Evolutionary conservation across 2,888 invertebrate species (phyloP), one percentile per base, ranked within the genome.

Genomic region (Diaphora mendica): DNA sequence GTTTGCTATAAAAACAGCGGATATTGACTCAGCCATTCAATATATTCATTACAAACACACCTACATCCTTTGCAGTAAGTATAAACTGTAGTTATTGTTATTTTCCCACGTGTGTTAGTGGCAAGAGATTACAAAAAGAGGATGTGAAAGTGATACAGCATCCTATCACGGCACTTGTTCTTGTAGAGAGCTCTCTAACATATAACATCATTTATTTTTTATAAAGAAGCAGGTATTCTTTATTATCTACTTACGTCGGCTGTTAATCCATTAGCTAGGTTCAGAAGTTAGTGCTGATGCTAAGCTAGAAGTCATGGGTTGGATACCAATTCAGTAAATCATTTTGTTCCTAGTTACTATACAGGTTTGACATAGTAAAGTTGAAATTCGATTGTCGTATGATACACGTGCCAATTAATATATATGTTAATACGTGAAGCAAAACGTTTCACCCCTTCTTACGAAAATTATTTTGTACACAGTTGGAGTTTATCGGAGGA

Each of bases 61-160:
- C 64, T 68, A 64, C 81, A 78, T 81, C 84, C 82, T 80, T 79
- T 26, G n/a, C 20, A 64, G n/a, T 76, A 15, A 59, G 26, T 59
- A 26, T 74, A 68, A 76, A 70, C 64, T 76, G 83, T 72, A 59
- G 39, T 59, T 30, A 59, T 42, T 2, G 26, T n/a, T 59, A 42
- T 39, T 26, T 69, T 69, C 69, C 59, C 69, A 69, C 69, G 69
- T 35, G 9, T 59, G 39, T 51, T 20, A 30, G 51, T 55, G 15
- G 13, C 59, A 59, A 59, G 15, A 26, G 13, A 26, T 20, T 9
- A 30, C 30, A n/a, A 67, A 67, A 44, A 44, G 42, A 39, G n/a
- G 59, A 55, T 30, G 69, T 59, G 69, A 69, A 69, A 69, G 39
- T 35, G 17, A 55, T 35, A 55, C 35, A 13, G 35, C 7, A 51